phyloP scores from a whole-genome alignment of 2,888 invertebrate genomes.

The Acanthopleura granulata region DNA sequence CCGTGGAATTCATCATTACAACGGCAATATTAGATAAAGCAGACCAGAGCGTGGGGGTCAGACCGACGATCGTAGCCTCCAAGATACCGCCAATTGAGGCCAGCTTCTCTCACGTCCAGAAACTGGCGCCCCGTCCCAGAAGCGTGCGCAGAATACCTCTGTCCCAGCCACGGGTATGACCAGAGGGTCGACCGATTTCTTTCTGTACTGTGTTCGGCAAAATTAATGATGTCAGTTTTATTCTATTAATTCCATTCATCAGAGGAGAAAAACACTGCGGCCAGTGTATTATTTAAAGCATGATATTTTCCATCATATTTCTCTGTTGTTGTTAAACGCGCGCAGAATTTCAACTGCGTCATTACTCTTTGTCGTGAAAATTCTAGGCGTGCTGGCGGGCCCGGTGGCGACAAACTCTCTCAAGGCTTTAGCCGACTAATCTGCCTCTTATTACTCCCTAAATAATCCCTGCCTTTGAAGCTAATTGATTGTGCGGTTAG shows the following conservation, averaged over 20 bases:
- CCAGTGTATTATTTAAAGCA: slow-evolving; percentile 1
- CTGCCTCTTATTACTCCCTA: background rate
- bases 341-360: slow-evolving; percentile 1
- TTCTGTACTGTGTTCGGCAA: slow-evolving; percentile 13
- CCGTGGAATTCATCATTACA: slow-evolving; percentile 1
- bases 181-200: background rate
- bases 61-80: background rate
- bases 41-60: background rate
- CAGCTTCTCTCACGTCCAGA: background rate
- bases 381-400: background rate
- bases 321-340: slow-evolving; percentile 16
- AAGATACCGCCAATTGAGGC: slow-evolving; percentile 5
- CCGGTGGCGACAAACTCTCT: background rate
- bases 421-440: background rate
- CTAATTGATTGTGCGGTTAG: slow-evolving; percentile 4
- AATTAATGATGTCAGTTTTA: slow-evolving; percentile 20
- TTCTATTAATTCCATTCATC: slow-evolving; percentile 18
- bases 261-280: slow-evolving; percentile 2
- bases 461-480: slow-evolving; percentile 1
- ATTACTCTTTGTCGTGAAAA: background rate
- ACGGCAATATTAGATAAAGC: slow-evolving; percentile 11
- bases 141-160: slow-evolving; percentile 17
- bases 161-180: background rate
- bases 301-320: slow-evolving; percentile 18
- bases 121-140: background rate